Percentiles rank a stretch among this genome's conserved stretches.
phyloP scores from a whole-genome alignment of 2,113 vertebrate species.

The Ifrita kowaldi region DNA sequence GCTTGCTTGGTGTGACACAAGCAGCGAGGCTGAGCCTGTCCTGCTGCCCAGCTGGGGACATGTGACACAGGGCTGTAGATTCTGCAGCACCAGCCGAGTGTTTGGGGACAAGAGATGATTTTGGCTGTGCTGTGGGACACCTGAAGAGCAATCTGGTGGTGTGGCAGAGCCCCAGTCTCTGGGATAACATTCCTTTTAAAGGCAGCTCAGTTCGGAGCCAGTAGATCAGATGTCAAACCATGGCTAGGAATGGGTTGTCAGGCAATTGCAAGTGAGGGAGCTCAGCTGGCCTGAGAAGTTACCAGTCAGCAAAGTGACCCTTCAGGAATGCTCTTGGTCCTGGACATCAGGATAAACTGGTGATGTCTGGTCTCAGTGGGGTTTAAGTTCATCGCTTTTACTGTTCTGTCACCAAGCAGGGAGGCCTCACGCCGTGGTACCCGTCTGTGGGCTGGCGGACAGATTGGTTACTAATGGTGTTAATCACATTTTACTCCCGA shows the following conservation, averaged over 20 bases:
- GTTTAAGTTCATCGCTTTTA: background rate
- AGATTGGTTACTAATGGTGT: background rate
- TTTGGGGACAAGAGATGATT: background rate
- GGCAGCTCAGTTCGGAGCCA: background rate
- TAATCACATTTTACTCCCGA: background rate
- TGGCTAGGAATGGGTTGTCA: background rate
- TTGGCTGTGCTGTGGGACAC: background rate
- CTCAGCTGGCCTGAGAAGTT: background rate
- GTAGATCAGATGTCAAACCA: fast-evolving
- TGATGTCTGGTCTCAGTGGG: background rate
- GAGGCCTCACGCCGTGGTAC: fast-evolving
- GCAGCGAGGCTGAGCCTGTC: background rate
- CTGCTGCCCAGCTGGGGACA: background rate
- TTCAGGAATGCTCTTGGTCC: background rate
- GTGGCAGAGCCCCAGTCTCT: background rate
- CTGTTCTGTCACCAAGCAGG: background rate
- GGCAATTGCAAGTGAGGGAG: background rate
- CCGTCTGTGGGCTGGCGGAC: background rate
- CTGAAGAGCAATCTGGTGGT: background rate
- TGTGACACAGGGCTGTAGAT: fast-evolving
- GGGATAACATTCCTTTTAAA: background rate
- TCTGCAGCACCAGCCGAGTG: fast-evolving
- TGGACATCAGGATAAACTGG: background rate
- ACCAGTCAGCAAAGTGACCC: background rate
- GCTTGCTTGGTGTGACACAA: background rate